phyloP scores from a whole-genome alignment of 1,140 invertebrate genomes.

The Tetranychus urticae region DNA sequence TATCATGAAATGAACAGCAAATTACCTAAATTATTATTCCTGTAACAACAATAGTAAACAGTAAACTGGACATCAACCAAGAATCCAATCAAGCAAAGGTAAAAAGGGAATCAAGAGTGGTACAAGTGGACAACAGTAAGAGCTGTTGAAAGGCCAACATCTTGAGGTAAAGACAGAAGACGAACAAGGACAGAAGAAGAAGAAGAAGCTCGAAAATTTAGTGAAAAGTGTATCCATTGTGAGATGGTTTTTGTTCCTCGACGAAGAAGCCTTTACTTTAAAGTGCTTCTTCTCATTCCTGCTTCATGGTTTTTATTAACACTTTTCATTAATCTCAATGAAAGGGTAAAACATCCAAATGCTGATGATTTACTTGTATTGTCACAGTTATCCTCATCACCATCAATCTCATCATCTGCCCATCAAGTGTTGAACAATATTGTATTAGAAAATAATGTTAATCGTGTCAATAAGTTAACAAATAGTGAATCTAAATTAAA shows the following conservation, averaged over 20 bases:
- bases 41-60: no score
- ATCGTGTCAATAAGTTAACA: neutral
- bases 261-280: conserved; percentile 13
- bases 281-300: conserved; percentile 11
- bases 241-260: neutral
- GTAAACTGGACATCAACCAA: neutral
- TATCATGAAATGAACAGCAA: no score
- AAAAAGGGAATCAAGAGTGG: no score
- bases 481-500: neutral
- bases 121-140: no score
- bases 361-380: neutral
- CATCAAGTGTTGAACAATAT: neutral
- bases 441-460: neutral
- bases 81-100: neutral
- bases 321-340: conserved; percentile 7
- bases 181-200: no score
- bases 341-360: neutral
- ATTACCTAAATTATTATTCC: no score
- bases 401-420: neutral
- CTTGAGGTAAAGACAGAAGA: no score
- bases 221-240: neutral
- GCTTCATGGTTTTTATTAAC: conserved; percentile 12
- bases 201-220: no score
- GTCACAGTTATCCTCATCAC: neutral
- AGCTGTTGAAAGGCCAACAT: neutral